Conservation (phyloP, 2,113 vertebrate genomes). For the Tauraco erythrolophus region DNA sequence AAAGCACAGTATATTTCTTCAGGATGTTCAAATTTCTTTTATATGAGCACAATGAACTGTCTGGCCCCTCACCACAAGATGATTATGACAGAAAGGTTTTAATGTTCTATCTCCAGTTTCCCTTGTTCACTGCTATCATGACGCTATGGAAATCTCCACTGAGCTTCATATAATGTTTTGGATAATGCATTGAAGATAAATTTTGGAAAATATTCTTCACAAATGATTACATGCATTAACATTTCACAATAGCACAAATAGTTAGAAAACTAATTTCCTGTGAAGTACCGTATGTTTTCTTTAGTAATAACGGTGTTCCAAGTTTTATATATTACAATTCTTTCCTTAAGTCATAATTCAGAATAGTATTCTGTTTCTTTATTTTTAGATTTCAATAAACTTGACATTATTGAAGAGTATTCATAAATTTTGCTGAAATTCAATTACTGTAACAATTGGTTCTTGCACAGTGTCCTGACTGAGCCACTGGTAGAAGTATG, state of each 20-base stretch:
- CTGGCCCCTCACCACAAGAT: not conserved
- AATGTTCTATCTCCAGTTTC: not conserved
- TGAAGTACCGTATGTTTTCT: slow-evolving; percentile 6
- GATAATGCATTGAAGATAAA: not conserved
- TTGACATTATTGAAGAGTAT: slow-evolving; percentile 15
- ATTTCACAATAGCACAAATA: slow-evolving; percentile 9
- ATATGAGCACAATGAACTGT: not conserved
- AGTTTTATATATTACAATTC: slow-evolving; percentile 20
- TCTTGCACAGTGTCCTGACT: not conserved
- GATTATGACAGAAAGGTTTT: not conserved
- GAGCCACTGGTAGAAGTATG: not conserved
- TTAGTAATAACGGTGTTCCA: slow-evolving; percentile 9
- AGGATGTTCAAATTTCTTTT: not conserved
- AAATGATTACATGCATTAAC: not conserved
- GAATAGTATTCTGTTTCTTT: slow-evolving; percentile 20
- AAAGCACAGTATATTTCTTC: not conserved
- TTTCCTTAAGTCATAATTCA: slow-evolving; percentile 31
- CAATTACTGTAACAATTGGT: not conserved
- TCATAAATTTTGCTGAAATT: slow-evolving; percentile 11
- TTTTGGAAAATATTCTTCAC: not conserved
- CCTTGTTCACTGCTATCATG: not conserved
- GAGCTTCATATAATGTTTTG: not conserved
- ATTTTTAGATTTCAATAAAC: slow-evolving; percentile 51
- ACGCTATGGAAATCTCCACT: not conserved
- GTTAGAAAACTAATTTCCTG: slow-evolving; percentile 61